These are phyloP conservation scores for Taxidea taxus DNA, from an alignment of 2,113 vertebrate species.

Conservation along the genomic window DNA sequence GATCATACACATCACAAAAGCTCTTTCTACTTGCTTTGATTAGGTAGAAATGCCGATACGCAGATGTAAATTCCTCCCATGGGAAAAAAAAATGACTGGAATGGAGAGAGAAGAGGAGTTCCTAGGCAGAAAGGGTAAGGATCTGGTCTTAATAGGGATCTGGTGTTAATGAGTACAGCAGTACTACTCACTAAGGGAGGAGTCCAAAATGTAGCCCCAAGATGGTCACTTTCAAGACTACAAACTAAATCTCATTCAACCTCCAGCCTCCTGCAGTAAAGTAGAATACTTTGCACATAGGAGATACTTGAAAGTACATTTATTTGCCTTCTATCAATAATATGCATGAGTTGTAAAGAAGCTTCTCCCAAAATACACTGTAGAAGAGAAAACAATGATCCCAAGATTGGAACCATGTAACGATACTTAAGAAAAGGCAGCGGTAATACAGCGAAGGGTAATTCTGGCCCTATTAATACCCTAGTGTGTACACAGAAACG, in stretches of 20 bases:
- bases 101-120: not conserved
- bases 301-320: not conserved
- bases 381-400: not conserved
- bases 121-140: not conserved
- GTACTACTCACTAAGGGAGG: not conserved
- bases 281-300: not conserved
- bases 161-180: not conserved
- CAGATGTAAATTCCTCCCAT: not conserved
- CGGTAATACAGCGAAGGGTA: not conserved
- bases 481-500: not conserved
- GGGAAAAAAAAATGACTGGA: not conserved
- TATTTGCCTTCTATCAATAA: not conserved
- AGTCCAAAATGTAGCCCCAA: not conserved
- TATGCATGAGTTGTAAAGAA: not conserved
- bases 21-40: not conserved
- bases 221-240: conserved; percentile 7
- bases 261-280: not conserved
- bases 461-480: not conserved
- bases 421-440: not conserved
- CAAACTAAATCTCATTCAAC: not conserved
- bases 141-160: not conserved
- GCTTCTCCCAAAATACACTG: not conserved
- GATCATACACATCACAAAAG: not conserved
- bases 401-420: not conserved
- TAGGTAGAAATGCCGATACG: not conserved